A percentile compares a stretch with the other conserved stretches of the same genome.
phyloP scores from a whole-genome alignment of 2,888 invertebrate genomes.

The Rhagonycha lutea region DNA sequence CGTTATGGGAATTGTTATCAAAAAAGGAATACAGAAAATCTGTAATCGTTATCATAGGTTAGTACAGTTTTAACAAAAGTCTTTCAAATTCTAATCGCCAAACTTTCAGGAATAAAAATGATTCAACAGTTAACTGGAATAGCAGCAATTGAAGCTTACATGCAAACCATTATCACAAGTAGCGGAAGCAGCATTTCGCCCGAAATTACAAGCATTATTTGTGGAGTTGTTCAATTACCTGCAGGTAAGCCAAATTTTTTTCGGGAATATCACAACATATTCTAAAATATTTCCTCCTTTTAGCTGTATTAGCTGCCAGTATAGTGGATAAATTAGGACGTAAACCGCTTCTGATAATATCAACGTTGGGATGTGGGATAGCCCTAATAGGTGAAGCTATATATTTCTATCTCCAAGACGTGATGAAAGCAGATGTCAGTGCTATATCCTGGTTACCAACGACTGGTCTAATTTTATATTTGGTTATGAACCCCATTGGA shows the following conservation, averaged over 20 bases:
- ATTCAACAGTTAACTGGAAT: constrained; percentile 65
- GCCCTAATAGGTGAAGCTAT: constrained; percentile 58
- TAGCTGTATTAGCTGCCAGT: constrained; percentile 16
- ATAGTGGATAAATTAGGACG: constrained; percentile 60
- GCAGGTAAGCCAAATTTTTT: constrained; percentile 52
- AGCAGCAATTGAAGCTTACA: constrained; percentile 63
- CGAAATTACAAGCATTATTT: constrained; percentile 61
- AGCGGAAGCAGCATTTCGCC: constrained; percentile 60
- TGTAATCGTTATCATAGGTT: constrained; percentile 57
- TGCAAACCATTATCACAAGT: constrained; percentile 63
- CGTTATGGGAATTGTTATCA: constrained; percentile 47
- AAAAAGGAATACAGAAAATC: constrained; percentile 38
- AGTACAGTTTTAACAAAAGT: constrained; percentile 12
- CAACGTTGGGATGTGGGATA: constrained; percentile 60
- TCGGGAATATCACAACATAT: background rate
- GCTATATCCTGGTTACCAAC: constrained; percentile 60
- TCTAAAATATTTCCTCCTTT: background rate
- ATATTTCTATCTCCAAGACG: constrained; percentile 61
- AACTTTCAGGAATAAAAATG: constrained; percentile 58
- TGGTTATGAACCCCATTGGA: constrained; percentile 63
- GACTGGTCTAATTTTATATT: constrained; percentile 61
- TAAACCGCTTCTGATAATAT: constrained; percentile 59
- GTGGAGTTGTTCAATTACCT: constrained; percentile 61
- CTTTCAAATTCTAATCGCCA: background rate
- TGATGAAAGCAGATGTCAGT: constrained; percentile 49